phyloP scores from a whole-genome alignment of 2,797 vertebrate species.

The Spatula clypeata region DNA sequence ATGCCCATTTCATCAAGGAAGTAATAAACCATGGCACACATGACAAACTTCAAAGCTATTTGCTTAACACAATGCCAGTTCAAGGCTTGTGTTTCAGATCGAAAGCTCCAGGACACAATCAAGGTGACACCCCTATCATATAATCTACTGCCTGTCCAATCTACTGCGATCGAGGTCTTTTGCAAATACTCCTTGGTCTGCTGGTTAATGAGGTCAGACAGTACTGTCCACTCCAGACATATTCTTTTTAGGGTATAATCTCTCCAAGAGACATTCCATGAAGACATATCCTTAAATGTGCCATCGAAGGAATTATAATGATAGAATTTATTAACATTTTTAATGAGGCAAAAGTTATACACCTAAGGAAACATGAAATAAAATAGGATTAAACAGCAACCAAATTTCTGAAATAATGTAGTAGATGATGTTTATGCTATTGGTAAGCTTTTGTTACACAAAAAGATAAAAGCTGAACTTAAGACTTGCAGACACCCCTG shows the following conservation, averaged over 20 bases:
- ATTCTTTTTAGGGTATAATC: conserved; percentile 73
- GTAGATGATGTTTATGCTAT: not conserved
- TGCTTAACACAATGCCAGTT: conserved; percentile 71
- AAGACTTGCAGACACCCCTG: not conserved
- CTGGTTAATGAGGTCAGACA: conserved; percentile 77
- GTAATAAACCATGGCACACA: conserved; percentile 62
- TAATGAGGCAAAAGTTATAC: conserved; percentile 31
- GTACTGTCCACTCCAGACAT: conserved; percentile 74
- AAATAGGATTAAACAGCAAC: conserved; percentile 37
- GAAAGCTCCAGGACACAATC: conserved; percentile 68
- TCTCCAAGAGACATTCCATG: conserved; percentile 65
- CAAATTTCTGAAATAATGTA: not conserved
- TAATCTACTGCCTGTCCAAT: conserved; percentile 72
- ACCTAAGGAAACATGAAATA: conserved; percentile 29
- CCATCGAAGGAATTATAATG: conserved; percentile 66
- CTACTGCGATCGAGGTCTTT: conserved; percentile 66
- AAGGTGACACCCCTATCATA: conserved; percentile 59
- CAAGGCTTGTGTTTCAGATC: conserved; percentile 68
- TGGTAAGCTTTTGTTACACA: not conserved
- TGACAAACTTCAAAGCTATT: conserved; percentile 63
- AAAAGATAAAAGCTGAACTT: conserved; percentile 29
- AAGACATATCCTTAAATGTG: conserved; percentile 67
- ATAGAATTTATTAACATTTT: conserved; percentile 71
- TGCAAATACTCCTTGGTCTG: conserved; percentile 52
- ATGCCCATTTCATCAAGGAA: conserved; percentile 61